Conservation (phyloP, 2,113 vertebrate genomes). For the Thinocorus orbignyianus region DNA sequence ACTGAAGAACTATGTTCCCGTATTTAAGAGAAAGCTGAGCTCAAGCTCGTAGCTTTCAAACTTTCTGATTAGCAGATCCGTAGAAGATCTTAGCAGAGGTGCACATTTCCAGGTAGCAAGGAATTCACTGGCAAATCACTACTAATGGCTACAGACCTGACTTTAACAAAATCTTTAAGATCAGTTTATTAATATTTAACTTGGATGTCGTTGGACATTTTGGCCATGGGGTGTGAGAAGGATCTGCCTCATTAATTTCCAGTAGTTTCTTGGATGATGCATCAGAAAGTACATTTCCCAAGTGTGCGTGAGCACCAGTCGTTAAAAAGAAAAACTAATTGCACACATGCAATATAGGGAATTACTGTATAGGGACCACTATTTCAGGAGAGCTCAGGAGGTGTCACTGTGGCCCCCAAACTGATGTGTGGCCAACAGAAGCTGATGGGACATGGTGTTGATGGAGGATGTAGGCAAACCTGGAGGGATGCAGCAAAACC, state of each 20-base stretch:
- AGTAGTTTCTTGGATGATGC: background rate
- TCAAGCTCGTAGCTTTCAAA: background rate
- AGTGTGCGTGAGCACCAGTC: background rate
- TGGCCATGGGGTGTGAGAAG: background rate
- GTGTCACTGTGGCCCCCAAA: background rate
- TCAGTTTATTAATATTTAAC: background rate
- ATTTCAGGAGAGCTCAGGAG: background rate
- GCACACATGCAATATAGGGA: background rate
- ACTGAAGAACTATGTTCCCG: accelerated
- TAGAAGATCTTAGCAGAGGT: background rate
- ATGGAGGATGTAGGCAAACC: background rate
- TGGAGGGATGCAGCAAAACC: background rate
- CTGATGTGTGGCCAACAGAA: background rate
- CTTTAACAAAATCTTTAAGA: background rate
- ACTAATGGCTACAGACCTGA: background rate
- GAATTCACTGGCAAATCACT: background rate
- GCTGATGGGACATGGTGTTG: background rate
- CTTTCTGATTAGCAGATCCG: background rate
- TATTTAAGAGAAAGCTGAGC: background rate
- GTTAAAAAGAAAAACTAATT: background rate
- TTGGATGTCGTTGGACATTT: background rate
- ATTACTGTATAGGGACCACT: background rate
- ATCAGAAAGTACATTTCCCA: background rate
- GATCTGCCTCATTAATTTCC: background rate
- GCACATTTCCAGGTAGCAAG: background rate